phyloP scores from a whole-genome alignment of 2,888 invertebrate species.

The Ichneumoninae sp. region DNA sequence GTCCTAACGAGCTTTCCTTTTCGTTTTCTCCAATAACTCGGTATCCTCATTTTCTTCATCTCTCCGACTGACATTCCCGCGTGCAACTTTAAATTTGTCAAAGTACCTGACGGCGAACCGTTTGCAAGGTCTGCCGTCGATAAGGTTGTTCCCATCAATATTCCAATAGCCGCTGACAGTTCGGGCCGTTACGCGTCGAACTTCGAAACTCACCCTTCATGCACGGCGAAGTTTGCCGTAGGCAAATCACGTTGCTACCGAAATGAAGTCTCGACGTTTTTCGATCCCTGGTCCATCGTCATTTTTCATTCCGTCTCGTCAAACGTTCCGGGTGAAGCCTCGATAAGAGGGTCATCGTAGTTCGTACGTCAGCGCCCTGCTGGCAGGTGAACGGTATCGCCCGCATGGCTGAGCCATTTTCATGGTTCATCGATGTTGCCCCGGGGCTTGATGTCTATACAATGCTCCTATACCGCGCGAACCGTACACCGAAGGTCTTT shows the following conservation, averaged over 20 bases:
- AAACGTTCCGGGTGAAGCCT: slow-evolving; percentile 29
- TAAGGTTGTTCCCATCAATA: neutral
- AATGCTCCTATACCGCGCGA: neutral
- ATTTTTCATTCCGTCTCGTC: slow-evolving; percentile 44
- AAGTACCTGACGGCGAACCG: neutral
- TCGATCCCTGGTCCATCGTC: neutral
- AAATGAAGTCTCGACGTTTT: slow-evolving; percentile 3
- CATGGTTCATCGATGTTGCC: slow-evolving; percentile 59
- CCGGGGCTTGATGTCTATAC: slow-evolving; percentile 21
- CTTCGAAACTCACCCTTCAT: neutral
- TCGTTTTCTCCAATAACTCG: slow-evolving; percentile 37
- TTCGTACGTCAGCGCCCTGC: slow-evolving; percentile 15
- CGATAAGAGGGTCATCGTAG: slow-evolving; percentile 46
- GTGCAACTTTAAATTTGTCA: slow-evolving; percentile 2
- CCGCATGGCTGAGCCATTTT: slow-evolving; percentile 55
- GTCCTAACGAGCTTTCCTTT: slow-evolving; percentile 61
- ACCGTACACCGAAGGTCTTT: slow-evolving; percentile 7
- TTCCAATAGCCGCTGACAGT: neutral
- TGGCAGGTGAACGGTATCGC: slow-evolving; percentile 26
- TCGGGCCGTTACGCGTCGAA: neutral
- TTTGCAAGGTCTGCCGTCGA: neutral
- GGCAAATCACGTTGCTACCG: slow-evolving; percentile 6
- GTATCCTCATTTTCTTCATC: slow-evolving; percentile 2
- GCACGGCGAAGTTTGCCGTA: neutral
- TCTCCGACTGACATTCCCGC: neutral